Conservation (phyloP, 2,797 vertebrate genomes). For the Myotis findleyi region DNA sequence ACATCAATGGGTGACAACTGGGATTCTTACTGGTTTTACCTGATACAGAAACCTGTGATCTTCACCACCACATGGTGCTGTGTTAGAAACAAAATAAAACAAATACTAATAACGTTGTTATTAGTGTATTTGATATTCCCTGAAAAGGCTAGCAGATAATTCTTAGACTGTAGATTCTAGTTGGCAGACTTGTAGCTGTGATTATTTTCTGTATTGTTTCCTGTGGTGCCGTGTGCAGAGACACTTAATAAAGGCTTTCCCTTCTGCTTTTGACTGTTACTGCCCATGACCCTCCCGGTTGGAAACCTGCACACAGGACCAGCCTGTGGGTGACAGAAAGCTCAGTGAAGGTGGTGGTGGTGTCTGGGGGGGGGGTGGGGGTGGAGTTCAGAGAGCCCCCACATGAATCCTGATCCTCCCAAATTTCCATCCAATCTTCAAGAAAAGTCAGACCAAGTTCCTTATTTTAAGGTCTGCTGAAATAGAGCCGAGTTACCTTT, state of each 20-base stretch:
- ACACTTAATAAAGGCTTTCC: not conserved
- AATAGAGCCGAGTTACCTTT: not conserved
- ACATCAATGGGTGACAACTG: too few relatives aligned
- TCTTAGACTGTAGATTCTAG: not conserved
- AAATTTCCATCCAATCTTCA: not conserved
- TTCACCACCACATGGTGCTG: not conserved
- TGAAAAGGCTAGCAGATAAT: not conserved
- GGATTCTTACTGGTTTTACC: not conserved
- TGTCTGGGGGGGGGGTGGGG: not conserved
- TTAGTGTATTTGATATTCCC: not conserved
- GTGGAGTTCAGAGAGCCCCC: too few relatives aligned
- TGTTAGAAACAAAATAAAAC: not conserved
- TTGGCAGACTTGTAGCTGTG: not conserved
- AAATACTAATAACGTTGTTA: not conserved
- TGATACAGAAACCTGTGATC: not conserved
- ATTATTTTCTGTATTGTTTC: not conserved
- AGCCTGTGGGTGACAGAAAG: not conserved
- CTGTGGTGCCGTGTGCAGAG: not conserved
- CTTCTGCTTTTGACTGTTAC: not conserved
- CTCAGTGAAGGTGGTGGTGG: not conserved
- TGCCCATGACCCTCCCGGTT: not conserved
- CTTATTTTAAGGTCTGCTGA: not conserved
- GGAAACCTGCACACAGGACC: rapidly evolving
- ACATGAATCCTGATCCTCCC: too few relatives aligned
- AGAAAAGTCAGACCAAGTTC: not conserved